Base-by-base conservation (phyloP, 2,113 vertebrate species). In the Neogale vison region DNA sequence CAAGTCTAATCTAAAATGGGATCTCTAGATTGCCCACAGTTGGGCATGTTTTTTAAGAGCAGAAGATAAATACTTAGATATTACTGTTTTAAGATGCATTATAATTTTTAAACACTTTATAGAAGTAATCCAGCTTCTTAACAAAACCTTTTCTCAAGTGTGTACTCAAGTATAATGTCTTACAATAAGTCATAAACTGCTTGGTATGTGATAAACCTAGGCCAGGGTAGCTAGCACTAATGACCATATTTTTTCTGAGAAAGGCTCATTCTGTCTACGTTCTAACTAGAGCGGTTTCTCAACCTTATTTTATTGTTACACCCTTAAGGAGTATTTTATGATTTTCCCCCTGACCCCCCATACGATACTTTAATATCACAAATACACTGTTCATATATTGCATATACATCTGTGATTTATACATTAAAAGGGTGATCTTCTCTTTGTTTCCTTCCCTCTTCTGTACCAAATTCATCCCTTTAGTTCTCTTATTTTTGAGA, bases 1-100 rank as follows among this genome's bases (percentile, higher is more conserved):
- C 10, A 89, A 84, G 17, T 92, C 4, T 92, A 89, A 47, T 45
- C 24, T 65, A 89, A 97, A 89, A 79, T 95, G 29, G 24, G 55
- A 92, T 55, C 61, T 93, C 47, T 77, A 24, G 52, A 63, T 52
- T 85, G 31, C 26, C n/a, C 18, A 90, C 88, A 93, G 55, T 85
- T 83, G 23, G 26, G 2, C 9, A 39, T 34, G 21, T 39, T 88
- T 88, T 59, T 76, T 88, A 74, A 93, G 39, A 95, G 20, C 65
- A 65, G 11, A 59, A 50, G 31, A 55, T 79, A 47, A 76, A 11
- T 20, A n/a, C 47, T 80, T 47, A 85, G 42, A 29, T 88, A 23
- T 31, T 90, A 4, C 34, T 77, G 67, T 84, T 93, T 91, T 92
- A 79, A 76, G 6, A 72, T 55, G 47, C 8, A 1, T 39, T 79